Evolutionary conservation across 2,797 vertebrate genomes (phyloP).

Genomic region (Lindbergichthys nudifrons): DNA sequence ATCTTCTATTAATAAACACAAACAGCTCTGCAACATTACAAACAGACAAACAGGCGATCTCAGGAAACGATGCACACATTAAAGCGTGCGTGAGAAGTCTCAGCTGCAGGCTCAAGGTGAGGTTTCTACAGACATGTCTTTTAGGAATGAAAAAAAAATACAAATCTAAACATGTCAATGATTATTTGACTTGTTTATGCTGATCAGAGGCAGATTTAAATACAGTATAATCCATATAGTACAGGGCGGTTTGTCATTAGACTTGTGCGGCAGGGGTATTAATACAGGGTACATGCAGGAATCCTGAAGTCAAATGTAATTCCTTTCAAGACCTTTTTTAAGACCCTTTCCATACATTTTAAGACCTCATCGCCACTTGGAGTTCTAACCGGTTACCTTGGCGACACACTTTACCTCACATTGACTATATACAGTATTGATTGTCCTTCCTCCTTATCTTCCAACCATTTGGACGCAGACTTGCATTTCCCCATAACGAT

Average conservation of each 20-base stretch:
- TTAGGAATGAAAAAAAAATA: not conserved
- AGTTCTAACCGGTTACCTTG: too few relatives aligned
- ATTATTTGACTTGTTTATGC: not conserved
- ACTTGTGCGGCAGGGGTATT: too few relatives aligned
- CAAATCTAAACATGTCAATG: not conserved
- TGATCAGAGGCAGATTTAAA: not conserved
- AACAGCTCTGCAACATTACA: not conserved
- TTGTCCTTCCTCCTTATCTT: too few relatives aligned
- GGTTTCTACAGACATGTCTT: not conserved
- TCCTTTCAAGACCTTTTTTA: too few relatives aligned
- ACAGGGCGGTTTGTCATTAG: not conserved
- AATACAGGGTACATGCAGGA: too few relatives aligned
- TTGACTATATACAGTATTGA: too few relatives aligned
- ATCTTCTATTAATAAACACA: constrained; percentile 7
- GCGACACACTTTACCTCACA: too few relatives aligned
- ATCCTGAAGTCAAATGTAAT: too few relatives aligned
- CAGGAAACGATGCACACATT: not conserved
- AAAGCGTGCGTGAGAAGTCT: not conserved
- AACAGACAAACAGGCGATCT: not conserved
- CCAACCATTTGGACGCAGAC: too few relatives aligned
- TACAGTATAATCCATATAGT: not conserved
- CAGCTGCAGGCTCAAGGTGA: not conserved
- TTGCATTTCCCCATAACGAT: too few relatives aligned
- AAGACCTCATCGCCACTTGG: too few relatives aligned
- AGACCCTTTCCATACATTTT: too few relatives aligned